phyloP scores from a whole-genome alignment of 2,888 invertebrate species.

The Amphiduros pacificus region DNA sequence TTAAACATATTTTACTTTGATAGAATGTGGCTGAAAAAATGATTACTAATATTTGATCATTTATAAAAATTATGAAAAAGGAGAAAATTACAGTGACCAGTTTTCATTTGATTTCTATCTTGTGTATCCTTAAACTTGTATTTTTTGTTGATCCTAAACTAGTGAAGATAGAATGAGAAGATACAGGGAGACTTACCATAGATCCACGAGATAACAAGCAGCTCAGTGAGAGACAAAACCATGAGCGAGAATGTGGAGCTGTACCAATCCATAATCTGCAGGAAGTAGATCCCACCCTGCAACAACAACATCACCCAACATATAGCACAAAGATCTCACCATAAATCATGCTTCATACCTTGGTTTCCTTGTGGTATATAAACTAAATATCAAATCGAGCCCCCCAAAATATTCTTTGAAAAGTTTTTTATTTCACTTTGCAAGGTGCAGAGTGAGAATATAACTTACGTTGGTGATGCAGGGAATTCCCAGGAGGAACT shows the following conservation, averaged over 20 bases:
- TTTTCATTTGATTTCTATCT: neutral
- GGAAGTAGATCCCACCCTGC: constrained; percentile 54
- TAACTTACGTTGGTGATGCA: constrained; percentile 74
- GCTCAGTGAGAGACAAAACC: constrained; percentile 57
- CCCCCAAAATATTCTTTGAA: too few relatives aligned
- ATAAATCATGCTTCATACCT: neutral
- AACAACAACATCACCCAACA: too few relatives aligned
- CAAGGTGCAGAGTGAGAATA: neutral
- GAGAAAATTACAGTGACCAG: neutral
- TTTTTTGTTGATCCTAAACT: neutral
- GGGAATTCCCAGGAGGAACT: constrained; percentile 71
- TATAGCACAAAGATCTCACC: too few relatives aligned
- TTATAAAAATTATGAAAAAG: too few relatives aligned
- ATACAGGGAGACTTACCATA: constrained; percentile 48
- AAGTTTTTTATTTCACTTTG: neutral
- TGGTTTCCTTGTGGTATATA: neutral
- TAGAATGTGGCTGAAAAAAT: too few relatives aligned
- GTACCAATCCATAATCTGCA: constrained; percentile 60
- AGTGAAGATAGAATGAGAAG: neutral
- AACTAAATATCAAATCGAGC: too few relatives aligned
- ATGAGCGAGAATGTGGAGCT: constrained; percentile 59
- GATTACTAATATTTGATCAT: too few relatives aligned
- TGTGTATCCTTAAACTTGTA: neutral
- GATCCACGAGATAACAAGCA: constrained; percentile 50
- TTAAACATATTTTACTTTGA: too few relatives aligned